Conservation (phyloP, 2,888 invertebrate genomes). For the Diarsia rubi region DNA sequence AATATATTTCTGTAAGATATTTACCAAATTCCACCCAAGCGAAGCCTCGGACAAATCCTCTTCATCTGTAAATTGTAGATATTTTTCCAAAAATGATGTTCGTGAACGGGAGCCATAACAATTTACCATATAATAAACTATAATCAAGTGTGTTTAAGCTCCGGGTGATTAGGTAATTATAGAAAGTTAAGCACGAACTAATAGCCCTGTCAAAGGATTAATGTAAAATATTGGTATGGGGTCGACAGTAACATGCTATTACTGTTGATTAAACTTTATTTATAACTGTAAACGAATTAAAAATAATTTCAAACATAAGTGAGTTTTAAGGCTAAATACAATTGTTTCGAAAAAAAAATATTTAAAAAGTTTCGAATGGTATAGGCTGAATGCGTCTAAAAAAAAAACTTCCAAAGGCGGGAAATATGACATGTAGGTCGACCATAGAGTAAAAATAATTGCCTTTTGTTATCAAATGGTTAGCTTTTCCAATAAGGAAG, state of each 20-base stretch:
- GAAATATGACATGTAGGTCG: constrained; percentile 37
- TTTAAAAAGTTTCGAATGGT: not conserved
- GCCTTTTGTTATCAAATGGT: constrained; percentile 40
- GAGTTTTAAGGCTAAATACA: constrained; percentile 11
- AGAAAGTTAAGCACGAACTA: constrained; percentile 57
- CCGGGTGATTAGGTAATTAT: constrained; percentile 47
- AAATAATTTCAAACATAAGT: not conserved
- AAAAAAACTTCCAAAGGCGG: constrained; percentile 14
- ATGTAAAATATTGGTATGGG: constrained; percentile 46
- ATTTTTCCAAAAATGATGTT: constrained; percentile 20
- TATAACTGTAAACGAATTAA: not conserved
- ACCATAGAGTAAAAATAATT: constrained; percentile 27
- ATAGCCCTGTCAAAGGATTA: constrained; percentile 50
- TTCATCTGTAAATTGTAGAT: not conserved
- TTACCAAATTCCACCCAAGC: not conserved
- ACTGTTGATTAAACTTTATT: constrained; percentile 13
- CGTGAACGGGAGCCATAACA: constrained; percentile 31
- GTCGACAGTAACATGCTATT: constrained; percentile 10
- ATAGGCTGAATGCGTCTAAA: not conserved
- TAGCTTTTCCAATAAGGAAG: constrained; percentile 53
- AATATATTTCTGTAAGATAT: not conserved
- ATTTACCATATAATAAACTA: constrained; percentile 49
- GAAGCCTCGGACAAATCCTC: not conserved
- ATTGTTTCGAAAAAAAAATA: not conserved
- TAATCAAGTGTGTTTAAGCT: constrained; percentile 43